phyloP scores from a whole-genome alignment of 2,888 invertebrate genomes.

The Drosophila nr. fundita region DNA sequence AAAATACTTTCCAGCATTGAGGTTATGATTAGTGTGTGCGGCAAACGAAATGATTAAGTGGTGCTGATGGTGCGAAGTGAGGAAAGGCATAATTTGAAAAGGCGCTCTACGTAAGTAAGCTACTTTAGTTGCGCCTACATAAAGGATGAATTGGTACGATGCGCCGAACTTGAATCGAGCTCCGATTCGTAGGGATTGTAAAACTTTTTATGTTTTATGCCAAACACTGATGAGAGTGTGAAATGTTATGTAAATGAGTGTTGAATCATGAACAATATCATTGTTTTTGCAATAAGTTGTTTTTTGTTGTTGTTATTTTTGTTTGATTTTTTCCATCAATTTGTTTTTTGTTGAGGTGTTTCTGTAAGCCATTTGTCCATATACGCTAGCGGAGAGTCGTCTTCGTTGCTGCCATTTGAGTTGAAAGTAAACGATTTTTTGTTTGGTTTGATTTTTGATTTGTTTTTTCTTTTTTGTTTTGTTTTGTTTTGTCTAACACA shows the following conservation, averaged over 20 bases:
- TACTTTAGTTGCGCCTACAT: constrained; percentile 5
- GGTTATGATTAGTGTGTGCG: neutral
- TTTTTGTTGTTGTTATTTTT: constrained; percentile 18
- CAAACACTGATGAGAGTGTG: constrained; percentile 25
- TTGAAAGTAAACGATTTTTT: constrained; percentile 72
- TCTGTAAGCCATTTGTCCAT: constrained; percentile 57
- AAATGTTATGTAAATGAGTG: constrained; percentile 21
- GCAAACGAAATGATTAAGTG: neutral
- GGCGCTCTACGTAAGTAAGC: constrained; percentile 7
- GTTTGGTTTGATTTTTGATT: constrained; percentile 28
- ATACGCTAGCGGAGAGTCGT: constrained; percentile 58
- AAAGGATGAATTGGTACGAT: neutral
- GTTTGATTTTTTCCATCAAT: constrained; percentile 17
- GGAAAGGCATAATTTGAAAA: neutral
- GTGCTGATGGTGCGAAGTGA: neutral
- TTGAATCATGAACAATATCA: constrained; percentile 32
- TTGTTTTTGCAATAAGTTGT: neutral
- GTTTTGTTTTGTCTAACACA: constrained; percentile 54
- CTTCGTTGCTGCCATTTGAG: constrained; percentile 58
- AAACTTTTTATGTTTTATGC: constrained; percentile 11
- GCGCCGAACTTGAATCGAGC: constrained; percentile 4
- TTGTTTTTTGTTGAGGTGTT: constrained; percentile 13
- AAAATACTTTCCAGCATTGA: constrained; percentile 10
- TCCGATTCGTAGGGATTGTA: constrained; percentile 8
- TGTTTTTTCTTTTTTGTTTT: constrained; percentile 45